phyloP scores from a whole-genome alignment of 2,888 invertebrate genomes.

The Galerucella calmariensis region DNA sequence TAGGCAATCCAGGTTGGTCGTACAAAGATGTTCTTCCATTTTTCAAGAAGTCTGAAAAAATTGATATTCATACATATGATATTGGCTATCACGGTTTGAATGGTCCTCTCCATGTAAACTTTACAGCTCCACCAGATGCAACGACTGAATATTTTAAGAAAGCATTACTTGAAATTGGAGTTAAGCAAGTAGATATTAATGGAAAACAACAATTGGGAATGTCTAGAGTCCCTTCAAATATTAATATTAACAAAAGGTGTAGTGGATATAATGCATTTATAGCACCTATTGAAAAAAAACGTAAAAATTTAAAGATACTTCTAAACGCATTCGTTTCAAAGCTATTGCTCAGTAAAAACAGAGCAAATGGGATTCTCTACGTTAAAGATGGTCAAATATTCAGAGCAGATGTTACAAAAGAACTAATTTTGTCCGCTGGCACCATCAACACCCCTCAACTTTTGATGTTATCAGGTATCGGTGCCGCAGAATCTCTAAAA shows the following conservation, averaged over 20 bases:
- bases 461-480: constrained; percentile 40
- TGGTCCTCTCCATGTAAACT: constrained; percentile 67
- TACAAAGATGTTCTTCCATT: constrained; percentile 69
- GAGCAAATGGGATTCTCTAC: constrained; percentile 35
- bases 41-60: constrained; percentile 71
- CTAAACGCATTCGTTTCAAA: constrained; percentile 64
- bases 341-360: constrained; percentile 25
- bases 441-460: constrained; percentile 34
- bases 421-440: constrained; percentile 72
- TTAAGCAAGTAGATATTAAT: constrained; percentile 31
- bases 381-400: constrained; percentile 69
- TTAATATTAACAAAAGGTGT: constrained; percentile 29
- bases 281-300: constrained; percentile 22
- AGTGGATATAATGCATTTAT: constrained; percentile 27
- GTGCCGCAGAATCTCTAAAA: constrained; percentile 29
- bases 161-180: constrained; percentile 66
- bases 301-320: constrained; percentile 64
- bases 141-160: constrained; percentile 10
- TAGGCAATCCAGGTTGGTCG: constrained; percentile 79
- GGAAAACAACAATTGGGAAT: constrained; percentile 23
- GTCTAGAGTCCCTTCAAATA: constrained; percentile 31
- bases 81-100: constrained; percentile 55
- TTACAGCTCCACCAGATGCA: constrained; percentile 15
- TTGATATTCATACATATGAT: constrained; percentile 18
- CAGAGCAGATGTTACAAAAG: constrained; percentile 72